A percentile compares a stretch with the other conserved stretches of the same genome.
These are phyloP conservation scores for Spisula solida DNA, from an alignment of 2,888 invertebrate species.

Conservation along the genomic window DNA sequence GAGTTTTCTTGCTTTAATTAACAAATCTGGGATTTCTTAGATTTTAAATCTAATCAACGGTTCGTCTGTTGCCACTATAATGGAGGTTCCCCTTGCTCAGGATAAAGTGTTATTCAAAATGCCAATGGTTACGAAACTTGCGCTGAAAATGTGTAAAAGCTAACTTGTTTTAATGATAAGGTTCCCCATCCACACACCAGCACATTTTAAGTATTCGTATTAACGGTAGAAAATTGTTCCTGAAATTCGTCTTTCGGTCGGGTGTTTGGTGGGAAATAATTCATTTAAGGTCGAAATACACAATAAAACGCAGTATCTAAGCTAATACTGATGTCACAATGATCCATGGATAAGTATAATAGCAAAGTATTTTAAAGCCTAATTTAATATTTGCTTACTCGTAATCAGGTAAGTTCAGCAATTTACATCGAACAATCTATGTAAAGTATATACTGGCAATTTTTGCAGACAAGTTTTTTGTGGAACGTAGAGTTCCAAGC, in stretches of 20 bases:
- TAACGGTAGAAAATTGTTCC: not conserved
- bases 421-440: not conserved
- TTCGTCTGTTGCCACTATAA: not conserved
- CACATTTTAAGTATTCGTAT: slow-evolving; percentile 10
- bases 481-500: not conserved
- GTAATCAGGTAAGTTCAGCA: not conserved
- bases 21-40: not conserved
- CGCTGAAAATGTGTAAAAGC: not conserved
- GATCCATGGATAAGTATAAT: not conserved
- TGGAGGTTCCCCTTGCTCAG: not conserved
- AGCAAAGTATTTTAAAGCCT: slow-evolving; percentile 12
- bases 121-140: not conserved
- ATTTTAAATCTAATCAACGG: not conserved
- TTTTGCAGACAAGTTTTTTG: slow-evolving; percentile 15
- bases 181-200: not conserved
- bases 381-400: slow-evolving; percentile 17
- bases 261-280: slow-evolving; percentile 4
- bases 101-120: slow-evolving; percentile 12
- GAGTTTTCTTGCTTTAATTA: not conserved
- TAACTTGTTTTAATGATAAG: not conserved
- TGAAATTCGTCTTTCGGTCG: not conserved
- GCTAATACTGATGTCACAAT: slow-evolving; percentile 10
- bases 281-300: not conserved
- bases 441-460: slow-evolving; percentile 17
- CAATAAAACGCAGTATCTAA: not conserved